These are phyloP conservation scores for Zaprionus ornatus DNA, from an alignment of 1,140 invertebrate species.

Conservation along the genomic window DNA sequence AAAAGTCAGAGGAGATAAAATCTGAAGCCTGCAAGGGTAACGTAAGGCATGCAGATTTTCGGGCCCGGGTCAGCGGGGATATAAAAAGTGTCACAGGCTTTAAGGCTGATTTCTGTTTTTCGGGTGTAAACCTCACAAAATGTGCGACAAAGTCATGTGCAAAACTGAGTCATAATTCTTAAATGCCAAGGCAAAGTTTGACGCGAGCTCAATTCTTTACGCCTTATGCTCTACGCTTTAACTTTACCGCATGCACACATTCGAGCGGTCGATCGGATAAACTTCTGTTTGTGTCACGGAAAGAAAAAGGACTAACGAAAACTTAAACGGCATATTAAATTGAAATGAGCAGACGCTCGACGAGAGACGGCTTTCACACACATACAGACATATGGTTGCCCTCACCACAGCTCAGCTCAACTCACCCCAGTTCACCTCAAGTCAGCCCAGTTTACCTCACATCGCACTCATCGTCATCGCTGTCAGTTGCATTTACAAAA, in stretches of 20 bases:
- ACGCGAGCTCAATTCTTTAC: background rate
- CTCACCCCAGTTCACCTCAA: too few species aligned
- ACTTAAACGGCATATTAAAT: conserved; percentile 33
- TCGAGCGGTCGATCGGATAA: background rate
- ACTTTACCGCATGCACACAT: background rate
- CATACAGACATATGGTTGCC: background rate
- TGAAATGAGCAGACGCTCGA: conserved; percentile 23
- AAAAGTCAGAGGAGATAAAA: background rate
- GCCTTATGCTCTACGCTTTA: background rate
- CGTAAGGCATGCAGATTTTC: too few species aligned
- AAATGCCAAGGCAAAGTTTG: conserved; percentile 22
- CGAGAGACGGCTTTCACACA: background rate
- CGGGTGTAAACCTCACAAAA: conserved; percentile 15
- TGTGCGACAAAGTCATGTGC: conserved; percentile 15
- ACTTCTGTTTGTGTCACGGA: conserved; percentile 14
- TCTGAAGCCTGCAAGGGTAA: too few species aligned
- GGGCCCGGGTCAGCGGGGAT: too few species aligned
- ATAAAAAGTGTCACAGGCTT: background rate
- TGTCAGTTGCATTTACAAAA: conserved; percentile 60
- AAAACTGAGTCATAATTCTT: conserved; percentile 18
- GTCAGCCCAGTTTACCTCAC: background rate
- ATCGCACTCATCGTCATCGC: conserved; percentile 8
- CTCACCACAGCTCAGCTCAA: background rate
- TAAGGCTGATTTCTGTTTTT: background rate
- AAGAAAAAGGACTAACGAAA: background rate